Conservation (phyloP, 1,140 invertebrate species). For the Drosophila kanapiae region DNA sequence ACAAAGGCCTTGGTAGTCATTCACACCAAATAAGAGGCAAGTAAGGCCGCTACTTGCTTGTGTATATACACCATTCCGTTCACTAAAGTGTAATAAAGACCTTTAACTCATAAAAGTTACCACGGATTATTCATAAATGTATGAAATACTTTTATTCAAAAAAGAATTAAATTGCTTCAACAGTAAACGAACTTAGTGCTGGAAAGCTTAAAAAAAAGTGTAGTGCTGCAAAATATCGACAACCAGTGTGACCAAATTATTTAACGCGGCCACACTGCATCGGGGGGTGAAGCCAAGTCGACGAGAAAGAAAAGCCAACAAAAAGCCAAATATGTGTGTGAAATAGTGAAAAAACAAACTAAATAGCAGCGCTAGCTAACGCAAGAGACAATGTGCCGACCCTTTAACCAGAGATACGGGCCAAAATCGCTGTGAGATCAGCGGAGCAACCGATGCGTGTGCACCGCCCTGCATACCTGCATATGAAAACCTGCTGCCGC, state of each 20-base stretch:
- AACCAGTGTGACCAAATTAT: constrained; percentile 14
- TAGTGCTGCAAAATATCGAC: constrained; percentile 14
- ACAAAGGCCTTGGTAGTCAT: neutral
- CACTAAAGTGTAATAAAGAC: neutral
- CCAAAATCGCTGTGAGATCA: constrained; percentile 7
- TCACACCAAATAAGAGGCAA: neutral
- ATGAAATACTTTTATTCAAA: neutral
- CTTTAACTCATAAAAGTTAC: neutral
- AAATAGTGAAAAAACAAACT: constrained; percentile 61
- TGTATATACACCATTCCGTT: neutral
- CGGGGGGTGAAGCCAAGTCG: constrained; percentile 61
- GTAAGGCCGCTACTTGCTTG: neutral
- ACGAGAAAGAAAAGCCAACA: constrained; percentile 49
- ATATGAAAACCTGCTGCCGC: constrained; percentile 72
- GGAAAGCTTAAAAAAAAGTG: neutral
- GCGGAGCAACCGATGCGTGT: neutral
- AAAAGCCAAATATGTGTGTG: constrained; percentile 61
- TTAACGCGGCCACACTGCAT: constrained; percentile 17
- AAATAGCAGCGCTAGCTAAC: constrained; percentile 28
- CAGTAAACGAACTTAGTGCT: neutral
- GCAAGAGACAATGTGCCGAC: constrained; percentile 18
- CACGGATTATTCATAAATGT: neutral
- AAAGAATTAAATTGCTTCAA: neutral
- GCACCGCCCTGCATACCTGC: constrained; percentile 57
- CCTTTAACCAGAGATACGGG: constrained; percentile 19